Conservation (phyloP, 2,113 vertebrate species). For the Oenanthe melanoleuca region DNA sequence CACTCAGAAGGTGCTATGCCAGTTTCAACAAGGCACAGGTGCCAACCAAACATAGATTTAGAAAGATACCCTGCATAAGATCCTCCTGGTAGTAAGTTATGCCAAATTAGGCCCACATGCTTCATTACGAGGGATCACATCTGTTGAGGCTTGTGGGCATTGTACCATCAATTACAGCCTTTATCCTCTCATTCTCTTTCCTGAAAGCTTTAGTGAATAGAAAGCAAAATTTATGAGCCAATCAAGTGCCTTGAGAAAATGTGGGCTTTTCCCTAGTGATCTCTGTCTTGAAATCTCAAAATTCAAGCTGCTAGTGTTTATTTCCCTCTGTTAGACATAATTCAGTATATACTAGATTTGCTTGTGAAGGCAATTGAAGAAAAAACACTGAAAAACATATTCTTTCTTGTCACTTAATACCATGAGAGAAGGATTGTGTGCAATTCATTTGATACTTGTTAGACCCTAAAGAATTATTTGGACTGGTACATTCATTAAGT, state of each 20-base stretch:
- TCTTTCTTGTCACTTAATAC: not conserved
- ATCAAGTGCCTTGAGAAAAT: conserved; percentile 42
- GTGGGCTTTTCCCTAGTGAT: not conserved
- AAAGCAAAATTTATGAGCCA: conserved; percentile 57
- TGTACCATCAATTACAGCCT: conserved; percentile 75
- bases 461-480: not conserved
- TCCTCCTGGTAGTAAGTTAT: conserved; percentile 74
- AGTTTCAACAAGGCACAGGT: conserved; percentile 81
- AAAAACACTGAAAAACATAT: not conserved
- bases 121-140: conserved; percentile 80
- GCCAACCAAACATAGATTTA: conserved; percentile 80
- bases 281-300: conserved; percentile 16
- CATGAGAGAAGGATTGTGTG: not conserved
- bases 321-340: not conserved
- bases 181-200: conserved; percentile 69
- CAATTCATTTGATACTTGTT: not conserved
- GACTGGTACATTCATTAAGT: not conserved
- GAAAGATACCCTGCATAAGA: conserved; percentile 75
- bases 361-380: not conserved
- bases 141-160: conserved; percentile 80
- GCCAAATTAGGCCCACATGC: conserved; percentile 81
- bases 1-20: conserved; percentile 71
- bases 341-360: not conserved
- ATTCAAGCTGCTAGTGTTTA: conserved; percentile 30
- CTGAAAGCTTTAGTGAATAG: conserved; percentile 62